Evolutionary conservation across 2,113 vertebrate species (phyloP).

Genomic region (Ovis canadensis): DNA sequence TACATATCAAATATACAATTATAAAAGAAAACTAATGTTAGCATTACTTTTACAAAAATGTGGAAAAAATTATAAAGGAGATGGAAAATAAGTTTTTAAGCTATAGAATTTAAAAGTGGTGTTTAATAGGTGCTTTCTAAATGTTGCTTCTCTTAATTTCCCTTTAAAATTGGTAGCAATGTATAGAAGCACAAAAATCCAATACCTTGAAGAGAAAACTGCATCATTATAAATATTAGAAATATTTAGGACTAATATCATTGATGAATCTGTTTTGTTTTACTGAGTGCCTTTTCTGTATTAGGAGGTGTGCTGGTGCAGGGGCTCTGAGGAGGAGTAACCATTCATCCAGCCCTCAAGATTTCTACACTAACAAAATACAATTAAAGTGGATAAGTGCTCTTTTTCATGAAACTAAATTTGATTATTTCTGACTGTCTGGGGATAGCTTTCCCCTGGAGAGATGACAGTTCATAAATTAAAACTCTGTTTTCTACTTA

Average conservation of each 20-base stretch:
- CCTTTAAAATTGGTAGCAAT: neutral
- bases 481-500: constrained; percentile 24
- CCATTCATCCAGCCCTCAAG: neutral
- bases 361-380: neutral
- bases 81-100: neutral
- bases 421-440: neutral
- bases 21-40: neutral
- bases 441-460: neutral
- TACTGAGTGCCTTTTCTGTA: neutral
- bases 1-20: neutral
- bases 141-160: neutral
- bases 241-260: neutral
- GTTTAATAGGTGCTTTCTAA: neutral
- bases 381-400: neutral
- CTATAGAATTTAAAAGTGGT: neutral
- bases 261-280: neutral
- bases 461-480: neutral
- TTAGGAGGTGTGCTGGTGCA: neutral
- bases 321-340: neutral
- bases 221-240: neutral
- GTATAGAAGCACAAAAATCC: neutral
- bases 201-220: neutral
- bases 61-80: neutral
- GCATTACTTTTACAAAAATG: neutral
- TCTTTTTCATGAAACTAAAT: neutral